Percentiles rank a stretch among this genome's conserved stretches.
phyloP scores from a whole-genome alignment of 2,888 invertebrate species.

The Drosophila borborema region DNA sequence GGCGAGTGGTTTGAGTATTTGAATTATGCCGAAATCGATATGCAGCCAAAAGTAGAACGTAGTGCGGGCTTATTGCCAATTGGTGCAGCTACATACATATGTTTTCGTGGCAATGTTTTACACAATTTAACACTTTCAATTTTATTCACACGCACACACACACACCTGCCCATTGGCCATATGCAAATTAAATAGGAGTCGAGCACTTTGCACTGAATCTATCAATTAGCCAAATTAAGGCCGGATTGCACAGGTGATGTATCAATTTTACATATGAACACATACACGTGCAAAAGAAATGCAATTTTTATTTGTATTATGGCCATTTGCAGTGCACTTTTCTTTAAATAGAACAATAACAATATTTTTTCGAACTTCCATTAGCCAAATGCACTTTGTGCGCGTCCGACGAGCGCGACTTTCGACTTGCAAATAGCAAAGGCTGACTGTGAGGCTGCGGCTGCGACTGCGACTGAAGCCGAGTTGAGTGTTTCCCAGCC shows the following conservation, averaged over 20 bases:
- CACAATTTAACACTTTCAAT: slow-evolving; percentile 62
- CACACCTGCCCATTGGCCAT: slow-evolving; percentile 7
- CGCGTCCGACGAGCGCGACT: slow-evolving; percentile 57
- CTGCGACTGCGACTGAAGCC: slow-evolving; percentile 25
- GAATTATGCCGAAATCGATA: slow-evolving; percentile 50
- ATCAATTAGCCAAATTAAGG: slow-evolving; percentile 50
- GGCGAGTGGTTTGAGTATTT: slow-evolving; percentile 19
- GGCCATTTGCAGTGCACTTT: slow-evolving; percentile 1
- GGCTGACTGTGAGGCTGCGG: slow-evolving; percentile 21
- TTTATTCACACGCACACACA: slow-evolving; percentile 16
- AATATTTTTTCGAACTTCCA: slow-evolving; percentile 34
- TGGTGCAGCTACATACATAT: slow-evolving; percentile 14
- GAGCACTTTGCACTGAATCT: slow-evolving; percentile 25
- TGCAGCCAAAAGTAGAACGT: slow-evolving; percentile 14
- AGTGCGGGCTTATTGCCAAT: slow-evolving; percentile 14
- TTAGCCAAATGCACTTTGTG: slow-evolving; percentile 56
- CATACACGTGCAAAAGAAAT: not conserved
- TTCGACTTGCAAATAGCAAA: slow-evolving; percentile 70
- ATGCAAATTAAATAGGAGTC: slow-evolving; percentile 31
- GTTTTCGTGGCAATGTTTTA: slow-evolving; percentile 29
- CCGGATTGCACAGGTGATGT: not conserved
- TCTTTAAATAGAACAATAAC: slow-evolving; percentile 1
- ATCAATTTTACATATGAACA: not conserved
- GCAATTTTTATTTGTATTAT: not conserved
- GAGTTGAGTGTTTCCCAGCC: slow-evolving; percentile 41